Conservation (phyloP, 2,113 vertebrate species). For the Ardeotis arabs region DNA sequence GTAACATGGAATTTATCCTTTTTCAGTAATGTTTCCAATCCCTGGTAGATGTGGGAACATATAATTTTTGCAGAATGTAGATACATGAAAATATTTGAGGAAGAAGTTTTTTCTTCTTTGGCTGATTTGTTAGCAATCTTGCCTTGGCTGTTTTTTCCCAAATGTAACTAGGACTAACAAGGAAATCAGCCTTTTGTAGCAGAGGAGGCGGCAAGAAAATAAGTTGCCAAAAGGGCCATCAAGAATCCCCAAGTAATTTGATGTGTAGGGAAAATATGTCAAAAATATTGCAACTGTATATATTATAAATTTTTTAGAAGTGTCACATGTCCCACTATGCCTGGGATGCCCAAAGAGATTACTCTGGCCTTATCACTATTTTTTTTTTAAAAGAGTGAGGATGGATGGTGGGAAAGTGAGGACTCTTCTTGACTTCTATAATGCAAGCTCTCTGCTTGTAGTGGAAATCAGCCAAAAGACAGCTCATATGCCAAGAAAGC, state of each 20-base stretch:
- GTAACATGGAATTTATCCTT: neutral
- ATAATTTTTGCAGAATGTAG: neutral
- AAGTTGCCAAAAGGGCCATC: neutral
- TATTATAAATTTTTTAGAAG: neutral
- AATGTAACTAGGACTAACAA: neutral
- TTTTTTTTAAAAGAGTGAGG: neutral
- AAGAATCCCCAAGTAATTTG: neutral
- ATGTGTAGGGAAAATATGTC: neutral
- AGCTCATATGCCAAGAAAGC: slow-evolving; percentile 37
- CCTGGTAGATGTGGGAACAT: neutral
- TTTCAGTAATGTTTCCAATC: neutral
- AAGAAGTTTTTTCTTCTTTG: neutral
- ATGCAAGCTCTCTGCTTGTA: slow-evolving; percentile 14
- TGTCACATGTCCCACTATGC: neutral
- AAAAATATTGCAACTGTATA: neutral
- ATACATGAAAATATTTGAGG: neutral
- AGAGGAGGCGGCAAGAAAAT: neutral
- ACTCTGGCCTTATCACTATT: neutral
- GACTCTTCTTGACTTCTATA: slow-evolving; percentile 35
- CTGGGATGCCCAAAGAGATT: neutral
- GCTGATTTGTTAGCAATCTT: neutral
- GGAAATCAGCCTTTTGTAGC: slow-evolving; percentile 1
- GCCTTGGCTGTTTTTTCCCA: neutral
- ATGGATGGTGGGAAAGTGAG: slow-evolving; percentile 24
- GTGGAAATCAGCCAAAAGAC: slow-evolving; percentile 47